A percentile compares a stretch with the other conserved stretches of the same genome.
Conservation (phyloP, 1,140 invertebrate species). For the Micrasema longulum region DNA sequence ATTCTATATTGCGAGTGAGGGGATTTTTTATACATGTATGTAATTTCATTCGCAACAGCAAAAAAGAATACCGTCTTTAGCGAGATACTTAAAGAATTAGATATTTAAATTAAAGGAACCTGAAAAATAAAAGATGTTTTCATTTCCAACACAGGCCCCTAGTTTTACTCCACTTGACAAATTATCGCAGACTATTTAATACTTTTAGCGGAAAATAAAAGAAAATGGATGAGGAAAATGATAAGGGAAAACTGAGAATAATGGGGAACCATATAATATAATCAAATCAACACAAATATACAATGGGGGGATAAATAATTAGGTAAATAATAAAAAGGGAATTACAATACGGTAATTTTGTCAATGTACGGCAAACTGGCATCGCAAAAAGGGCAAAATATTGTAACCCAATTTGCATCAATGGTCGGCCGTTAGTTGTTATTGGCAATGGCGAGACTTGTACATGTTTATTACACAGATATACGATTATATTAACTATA, state of each 20-base stretch:
- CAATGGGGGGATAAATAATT: slow-evolving; percentile 15
- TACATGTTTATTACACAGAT: slow-evolving; percentile 10
- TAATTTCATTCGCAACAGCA: too few species aligned
- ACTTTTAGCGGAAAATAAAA: slow-evolving; percentile 18
- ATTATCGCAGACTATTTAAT: slow-evolving; percentile 18
- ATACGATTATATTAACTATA: too few species aligned
- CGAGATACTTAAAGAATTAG: background rate
- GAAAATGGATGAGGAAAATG: slow-evolving; percentile 13
- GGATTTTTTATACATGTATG: too few species aligned
- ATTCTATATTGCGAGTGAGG: too few species aligned
- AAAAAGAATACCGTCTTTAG: background rate
- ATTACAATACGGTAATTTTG: background rate
- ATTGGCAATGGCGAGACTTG: slow-evolving; percentile 38
- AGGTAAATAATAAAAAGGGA: slow-evolving; percentile 2
- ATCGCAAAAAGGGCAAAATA: slow-evolving; percentile 40
- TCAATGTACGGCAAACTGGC: slow-evolving; percentile 45
- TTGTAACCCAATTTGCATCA: slow-evolving; percentile 37
- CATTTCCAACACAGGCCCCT: slow-evolving; percentile 3
- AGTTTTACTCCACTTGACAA: slow-evolving; percentile 2
- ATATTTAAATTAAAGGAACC: slow-evolving; percentile 1
- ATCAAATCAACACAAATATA: background rate
- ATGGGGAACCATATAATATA: slow-evolving; percentile 24
- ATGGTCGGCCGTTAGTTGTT: slow-evolving; percentile 39
- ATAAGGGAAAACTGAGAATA: slow-evolving; percentile 10
- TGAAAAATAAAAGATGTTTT: slow-evolving; percentile 12